Evolutionary conservation across 1,140 invertebrate species (phyloP), one percentile per base, ranked within the genome.

Genomic region (Drosophila mauritiana): DNA sequence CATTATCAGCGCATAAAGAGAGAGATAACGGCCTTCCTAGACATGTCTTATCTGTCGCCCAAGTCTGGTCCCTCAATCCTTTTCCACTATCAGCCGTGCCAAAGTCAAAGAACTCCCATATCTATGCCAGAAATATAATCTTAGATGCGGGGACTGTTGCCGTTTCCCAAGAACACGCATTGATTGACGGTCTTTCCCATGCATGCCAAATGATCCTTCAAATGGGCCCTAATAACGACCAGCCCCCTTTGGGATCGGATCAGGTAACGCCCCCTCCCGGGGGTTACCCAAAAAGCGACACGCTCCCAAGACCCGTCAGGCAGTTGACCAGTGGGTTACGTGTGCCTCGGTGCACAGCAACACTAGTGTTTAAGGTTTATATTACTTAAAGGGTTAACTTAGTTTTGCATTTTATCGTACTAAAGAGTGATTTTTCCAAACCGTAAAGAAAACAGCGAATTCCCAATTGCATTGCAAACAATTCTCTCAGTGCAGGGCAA

Each of bases 181-280:
- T 65, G 61, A 75, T 53, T 51, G 72, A 74, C 51, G 51, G 64
- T 56, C 34, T 56, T 61, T 56, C 13, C 49, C 39, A 42, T 31
- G 48, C 48, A 59, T 58, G 46, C 20, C 57, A 86, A 86, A 86
- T 82, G 83, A 72, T 88, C 75, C 83, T 88, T 86, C 53, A 68
- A 63, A 65, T 81, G 61, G 51, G 43, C 27, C 34, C 34, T 55
- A 69, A 55, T 69, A 70, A 36, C 51, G 62, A 20, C 49, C 34
- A 55, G 63, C 34, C 17, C 53, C 73, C 45, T n/a, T 27, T 12
- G 3, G 17, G n/a, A 13, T 22, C 17, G 39, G 40, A 54, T 57
- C 45, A 63, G 68, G 77, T 54, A 88, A 79, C 65, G 83, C 83
- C 82, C 81, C 34, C 40, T 31, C 10, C 45, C 13, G 51, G 72